These are phyloP conservation scores for Mesoligia furuncula DNA, from an alignment of 2,888 invertebrate genomes.

Conservation along the genomic window DNA sequence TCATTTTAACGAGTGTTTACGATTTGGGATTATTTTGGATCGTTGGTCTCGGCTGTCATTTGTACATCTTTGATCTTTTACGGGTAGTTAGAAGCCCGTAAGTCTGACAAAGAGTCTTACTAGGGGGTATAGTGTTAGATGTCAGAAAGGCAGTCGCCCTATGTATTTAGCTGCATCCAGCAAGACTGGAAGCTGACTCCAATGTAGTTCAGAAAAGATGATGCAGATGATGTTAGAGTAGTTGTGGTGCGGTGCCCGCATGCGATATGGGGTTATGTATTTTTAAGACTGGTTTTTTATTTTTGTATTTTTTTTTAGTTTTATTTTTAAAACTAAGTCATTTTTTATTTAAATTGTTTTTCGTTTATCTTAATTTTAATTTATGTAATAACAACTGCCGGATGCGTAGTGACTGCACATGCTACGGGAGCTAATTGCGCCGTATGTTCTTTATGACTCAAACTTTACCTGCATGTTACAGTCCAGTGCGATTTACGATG, in stretches of 20 bases:
- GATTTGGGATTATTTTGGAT: constrained; percentile 5
- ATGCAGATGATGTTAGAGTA: background rate
- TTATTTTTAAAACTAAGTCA: background rate
- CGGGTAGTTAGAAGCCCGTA: no score
- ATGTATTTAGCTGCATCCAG: no score
- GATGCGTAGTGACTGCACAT: background rate
- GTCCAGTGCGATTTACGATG: constrained; percentile 19
- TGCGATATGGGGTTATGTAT: background rate
- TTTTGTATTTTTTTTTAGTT: background rate
- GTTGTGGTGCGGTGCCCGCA: background rate
- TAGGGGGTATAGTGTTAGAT: no score
- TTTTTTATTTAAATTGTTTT: background rate
- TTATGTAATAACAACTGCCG: background rate
- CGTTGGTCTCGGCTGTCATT: background rate
- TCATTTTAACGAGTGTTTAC: constrained; percentile 8
- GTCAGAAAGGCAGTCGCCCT: no score
- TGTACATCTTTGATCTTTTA: background rate
- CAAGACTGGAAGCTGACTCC: no score
- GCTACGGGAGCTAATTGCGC: background rate
- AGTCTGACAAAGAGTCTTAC: no score
- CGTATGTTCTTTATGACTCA: constrained; percentile 13
- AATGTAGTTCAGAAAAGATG: background rate
- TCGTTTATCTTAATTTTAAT: background rate
- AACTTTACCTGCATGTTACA: constrained; percentile 23
- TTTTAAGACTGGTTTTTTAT: background rate